Percentiles rank a stretch among this genome's conserved stretches.
Evolutionary conservation across 2,113 vertebrate genomes (phyloP).

Genomic region (Camelus bactrianus): DNA sequence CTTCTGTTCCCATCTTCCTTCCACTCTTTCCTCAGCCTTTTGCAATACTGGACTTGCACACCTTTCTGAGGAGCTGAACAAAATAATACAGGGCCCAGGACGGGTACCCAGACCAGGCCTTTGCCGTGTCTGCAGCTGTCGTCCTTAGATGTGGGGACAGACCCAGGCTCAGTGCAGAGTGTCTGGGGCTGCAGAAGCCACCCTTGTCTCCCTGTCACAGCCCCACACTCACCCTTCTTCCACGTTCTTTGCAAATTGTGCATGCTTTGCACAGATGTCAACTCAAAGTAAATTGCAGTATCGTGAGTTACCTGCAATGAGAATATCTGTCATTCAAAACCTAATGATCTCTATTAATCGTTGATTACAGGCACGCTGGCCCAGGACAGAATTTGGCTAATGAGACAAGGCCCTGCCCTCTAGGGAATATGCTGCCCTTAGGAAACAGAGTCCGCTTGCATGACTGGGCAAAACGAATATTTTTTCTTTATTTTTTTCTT

Average conservation of each 20-base stretch:
- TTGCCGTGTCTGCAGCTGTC: constrained; percentile 64
- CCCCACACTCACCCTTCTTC: not conserved
- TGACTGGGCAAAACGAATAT: not conserved
- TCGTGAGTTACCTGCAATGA: not conserved
- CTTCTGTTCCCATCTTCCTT: not conserved
- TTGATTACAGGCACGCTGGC: not conserved
- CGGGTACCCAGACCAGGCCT: constrained; percentile 73
- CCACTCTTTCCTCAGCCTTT: constrained; percentile 46
- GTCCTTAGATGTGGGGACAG: constrained; percentile 39
- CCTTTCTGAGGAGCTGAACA: constrained; percentile 40
- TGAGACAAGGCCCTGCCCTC: not conserved
- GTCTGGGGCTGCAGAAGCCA: not conserved
- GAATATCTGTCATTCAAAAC: not conserved
- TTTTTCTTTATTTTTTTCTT: too few species aligned
- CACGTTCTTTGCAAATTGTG: not conserved
- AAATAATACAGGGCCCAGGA: not conserved
- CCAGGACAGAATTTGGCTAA: not conserved
- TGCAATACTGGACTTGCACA: not conserved
- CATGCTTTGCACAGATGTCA: not conserved
- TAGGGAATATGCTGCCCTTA: not conserved
- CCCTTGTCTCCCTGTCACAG: not conserved
- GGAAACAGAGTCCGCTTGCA: not conserved
- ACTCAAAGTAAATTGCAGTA: constrained; percentile 28
- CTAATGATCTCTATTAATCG: not conserved
- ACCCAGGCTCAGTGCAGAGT: not conserved